Evolutionary conservation across 2,797 vertebrate genomes (phyloP), one percentile per base, ranked within the genome.

Genomic region (Anguilla marmorata): DNA sequence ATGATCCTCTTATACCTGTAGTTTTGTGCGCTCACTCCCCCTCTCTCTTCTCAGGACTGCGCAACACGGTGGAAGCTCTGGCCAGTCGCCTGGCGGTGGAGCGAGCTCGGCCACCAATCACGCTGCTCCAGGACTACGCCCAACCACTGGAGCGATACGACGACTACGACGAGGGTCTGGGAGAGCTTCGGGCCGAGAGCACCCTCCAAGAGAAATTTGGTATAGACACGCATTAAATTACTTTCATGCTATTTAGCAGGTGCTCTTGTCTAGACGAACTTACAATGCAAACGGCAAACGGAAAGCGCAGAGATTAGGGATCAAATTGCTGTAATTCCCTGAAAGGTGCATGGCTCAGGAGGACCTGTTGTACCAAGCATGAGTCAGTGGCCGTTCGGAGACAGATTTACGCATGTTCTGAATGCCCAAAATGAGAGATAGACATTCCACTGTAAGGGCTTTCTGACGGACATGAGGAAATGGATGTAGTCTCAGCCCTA

Each of bases 111-210:
- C 95, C 96, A 2, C 95, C 96, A 0, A 88, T 97, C 0, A 94
- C 96, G 0, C 90, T 96, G 88, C 93, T 97, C 85, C 96, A 96
- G 0, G 94, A 95, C 0, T 91, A 95, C 41, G 90, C 94, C 16
- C 95, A 93, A 88, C 91, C 96, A 89, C 93, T 96, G 60, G 95
- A 90, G 0, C 93, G 92, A 0, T 95, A 96, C 41, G 89, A 92
- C 0, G 92, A 92, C 0, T 96, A 95, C 0, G 96, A 96, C 50
- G 95, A 96, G 56, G 90, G 94, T 0, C 95, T 93, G 86, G 91
- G 92, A 2, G 97, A 97, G 89, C 93, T 96, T 0, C 94, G 96
- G 16, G 96, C 96, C 0, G 96, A 97, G 37, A 96, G 95, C 91
- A 95, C 94, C 0, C 87, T 97, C 24, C 88, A 93, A 0, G 96